Conservation (phyloP, 2,113 vertebrate species). For the Dolichotis patagonum region DNA sequence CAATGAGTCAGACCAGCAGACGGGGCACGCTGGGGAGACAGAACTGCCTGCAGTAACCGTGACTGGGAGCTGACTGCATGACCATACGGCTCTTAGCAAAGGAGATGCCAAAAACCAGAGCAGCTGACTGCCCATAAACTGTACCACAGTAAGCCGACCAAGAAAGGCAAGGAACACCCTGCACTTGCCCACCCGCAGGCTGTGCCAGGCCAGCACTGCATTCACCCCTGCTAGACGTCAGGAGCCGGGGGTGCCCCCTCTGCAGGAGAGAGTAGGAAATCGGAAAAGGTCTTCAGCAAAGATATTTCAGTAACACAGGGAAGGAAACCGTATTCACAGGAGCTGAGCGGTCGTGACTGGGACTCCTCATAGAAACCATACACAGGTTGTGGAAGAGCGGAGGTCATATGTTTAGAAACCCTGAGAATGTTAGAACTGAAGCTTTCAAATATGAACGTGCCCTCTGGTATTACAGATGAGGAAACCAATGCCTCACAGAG, state of each 20-base stretch:
- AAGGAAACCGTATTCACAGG: not conserved
- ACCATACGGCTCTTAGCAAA: not conserved
- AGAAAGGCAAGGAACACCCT: not conserved
- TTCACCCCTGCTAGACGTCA: not conserved
- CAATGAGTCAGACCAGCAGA: not conserved
- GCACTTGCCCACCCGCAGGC: not conserved
- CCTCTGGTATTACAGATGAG: not conserved
- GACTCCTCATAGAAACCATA: not conserved
- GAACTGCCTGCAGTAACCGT: fast-evolving
- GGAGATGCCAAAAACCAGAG: not conserved
- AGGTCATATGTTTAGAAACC: not conserved
- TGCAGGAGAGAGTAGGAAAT: not conserved
- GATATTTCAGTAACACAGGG: not conserved
- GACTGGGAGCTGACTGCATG: not conserved
- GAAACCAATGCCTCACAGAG: not conserved
- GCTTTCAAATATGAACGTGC: fast-evolving
- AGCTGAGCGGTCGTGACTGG: fast-evolving
- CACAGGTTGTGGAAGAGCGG: not conserved
- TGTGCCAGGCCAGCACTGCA: fast-evolving
- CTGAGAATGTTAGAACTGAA: too few species aligned
- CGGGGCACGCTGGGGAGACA: not conserved
- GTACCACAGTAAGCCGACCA: not conserved
- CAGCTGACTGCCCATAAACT: not conserved
- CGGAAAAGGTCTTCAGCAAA: not conserved
- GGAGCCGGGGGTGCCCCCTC: not conserved